Base-by-base conservation (phyloP, 2,113 vertebrate genomes). In the Speoplatyrhinus poulsoni region DNA sequence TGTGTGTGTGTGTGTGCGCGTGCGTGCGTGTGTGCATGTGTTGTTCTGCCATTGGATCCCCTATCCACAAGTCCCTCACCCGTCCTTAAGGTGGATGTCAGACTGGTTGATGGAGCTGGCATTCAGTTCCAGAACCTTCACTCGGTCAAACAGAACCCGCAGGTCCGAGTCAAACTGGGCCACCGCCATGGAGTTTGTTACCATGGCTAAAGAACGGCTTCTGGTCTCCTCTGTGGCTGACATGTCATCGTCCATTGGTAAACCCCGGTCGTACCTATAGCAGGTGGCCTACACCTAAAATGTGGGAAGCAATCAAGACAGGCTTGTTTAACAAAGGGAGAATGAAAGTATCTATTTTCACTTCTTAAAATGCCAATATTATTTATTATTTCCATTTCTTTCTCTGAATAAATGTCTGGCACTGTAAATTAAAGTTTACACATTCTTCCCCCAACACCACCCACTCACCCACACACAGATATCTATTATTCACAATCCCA, bases 41-140 rank as follows among this genome's bases (percentile, higher is more conserved):
- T 62, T 60, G 75, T 67, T 81, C 56, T 79, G 75, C 84, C 79
- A 87, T 77, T 69, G 67, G 85, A 88, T 87, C 80, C 72, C 66
- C 62, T 80, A 63, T 65, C 72, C 48, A 36, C 33, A 33, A 65
- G 41, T 10, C 62, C 65, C 72, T 90, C 92, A 96, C 95, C 94
- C 94, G 52, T 77, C 89, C 75, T 73, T 85, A 65, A 89, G 76
- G 65, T 80, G 67, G 12, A 85, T 80, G 66, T 92, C 84, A 1
- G 88, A 77, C 46, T 69, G 79, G 67, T 79, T 0, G 4, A 36
- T 53, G 47, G 83, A 85, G 68, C 75, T 76, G 56, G 88, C 73
- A 17, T 68, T 76, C 82, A 67, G 85, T 72, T 91, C 86, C 71
- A 89, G 77, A 33, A 87, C 17, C 82, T 87, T 78, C 73, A 89